phyloP scores from a whole-genome alignment of 2,888 invertebrate genomes.

The Drosophila mimica region DNA sequence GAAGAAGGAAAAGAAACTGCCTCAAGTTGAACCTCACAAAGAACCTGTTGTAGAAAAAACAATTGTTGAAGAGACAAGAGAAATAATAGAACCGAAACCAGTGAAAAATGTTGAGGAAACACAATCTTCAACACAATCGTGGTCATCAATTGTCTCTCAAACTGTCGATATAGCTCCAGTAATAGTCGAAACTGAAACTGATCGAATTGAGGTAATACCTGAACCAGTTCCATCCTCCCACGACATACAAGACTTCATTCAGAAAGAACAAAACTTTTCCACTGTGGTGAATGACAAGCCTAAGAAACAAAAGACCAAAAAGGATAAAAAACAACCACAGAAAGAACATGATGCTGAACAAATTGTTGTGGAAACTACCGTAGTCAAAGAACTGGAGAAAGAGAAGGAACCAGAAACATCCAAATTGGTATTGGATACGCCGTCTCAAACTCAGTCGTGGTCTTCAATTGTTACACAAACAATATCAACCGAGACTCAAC shows the following conservation, averaged over 20 bases:
- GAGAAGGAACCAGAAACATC: conserved; percentile 10
- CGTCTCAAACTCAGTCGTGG: conserved; percentile 47
- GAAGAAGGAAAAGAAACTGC: conserved; percentile 40
- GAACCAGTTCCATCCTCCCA: background rate
- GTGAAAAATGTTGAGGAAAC: conserved; percentile 6
- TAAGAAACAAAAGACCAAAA: conserved; percentile 39
- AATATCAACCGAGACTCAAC: conserved; percentile 1
- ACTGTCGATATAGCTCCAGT: conserved; percentile 8
- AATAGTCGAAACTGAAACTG: conserved; percentile 8
- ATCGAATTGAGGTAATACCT: background rate
- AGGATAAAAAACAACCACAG: conserved; percentile 30
- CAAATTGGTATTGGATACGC: background rate
- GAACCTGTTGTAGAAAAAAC: conserved; percentile 6
- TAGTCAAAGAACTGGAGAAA: conserved; percentile 10
- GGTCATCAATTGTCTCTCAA: conserved; percentile 63
- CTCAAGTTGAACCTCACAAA: background rate
- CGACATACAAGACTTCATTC: conserved; percentile 8
- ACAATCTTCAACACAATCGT: conserved; percentile 18
- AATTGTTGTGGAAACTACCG: background rate
- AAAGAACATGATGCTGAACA: background rate
- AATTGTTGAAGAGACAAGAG: conserved; percentile 5
- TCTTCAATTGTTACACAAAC: conserved; percentile 51
- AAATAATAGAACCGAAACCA: background rate
- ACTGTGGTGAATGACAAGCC: background rate
- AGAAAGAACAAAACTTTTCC: conserved; percentile 9